Base-by-base conservation (phyloP, 2,888 invertebrate species). In the Orgyia antiqua region DNA sequence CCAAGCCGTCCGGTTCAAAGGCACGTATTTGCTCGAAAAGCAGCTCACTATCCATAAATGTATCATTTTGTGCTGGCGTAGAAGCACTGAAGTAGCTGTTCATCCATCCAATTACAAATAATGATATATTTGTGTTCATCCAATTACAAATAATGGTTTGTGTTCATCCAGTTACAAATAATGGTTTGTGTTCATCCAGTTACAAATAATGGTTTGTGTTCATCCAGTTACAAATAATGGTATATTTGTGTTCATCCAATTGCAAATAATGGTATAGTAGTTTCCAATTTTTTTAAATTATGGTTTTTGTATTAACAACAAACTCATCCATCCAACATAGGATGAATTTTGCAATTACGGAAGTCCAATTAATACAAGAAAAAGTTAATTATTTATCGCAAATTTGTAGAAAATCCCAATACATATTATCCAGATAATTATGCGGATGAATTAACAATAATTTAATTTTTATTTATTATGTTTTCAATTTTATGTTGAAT, bases 11-110 rank as follows among this genome's bases (percentile, higher is more conserved):
- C 0, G 82, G 73, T 20, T 80, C 80, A 47, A 82, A 82, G 0
- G 76, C 72, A 0, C 82, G 63, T 4, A 84, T 82, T 39, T 82
- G 80, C 39, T 84, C 83, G 27, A 80, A 76, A n/a, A 83, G 49
- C 19, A 83, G 48, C 19, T 83, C 82, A 45, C 72, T 80, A 39
- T 82, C 82, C 77, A 83, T 83, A 33, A 75, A 73, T 10, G 69
- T 74, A 36, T 80, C 80, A 1, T 65, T 66, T 19, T 72, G 71
- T 0, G 76, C 77, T 0, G 82, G 80, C 5, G 83, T 82, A 0
- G 69, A 51, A 6, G 75, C 72, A 39, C 75, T 70, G 59, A 79
- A 69, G 69, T 78, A 80, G 58, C 79, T 82, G 68, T 42, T 6
- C 21, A 15, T 8, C 20, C 23, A 23, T 13, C 5, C 13, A 23